These are phyloP conservation scores for Chaetodon auriga DNA, from an alignment of 2,113 vertebrate genomes.

Conservation along the genomic window DNA sequence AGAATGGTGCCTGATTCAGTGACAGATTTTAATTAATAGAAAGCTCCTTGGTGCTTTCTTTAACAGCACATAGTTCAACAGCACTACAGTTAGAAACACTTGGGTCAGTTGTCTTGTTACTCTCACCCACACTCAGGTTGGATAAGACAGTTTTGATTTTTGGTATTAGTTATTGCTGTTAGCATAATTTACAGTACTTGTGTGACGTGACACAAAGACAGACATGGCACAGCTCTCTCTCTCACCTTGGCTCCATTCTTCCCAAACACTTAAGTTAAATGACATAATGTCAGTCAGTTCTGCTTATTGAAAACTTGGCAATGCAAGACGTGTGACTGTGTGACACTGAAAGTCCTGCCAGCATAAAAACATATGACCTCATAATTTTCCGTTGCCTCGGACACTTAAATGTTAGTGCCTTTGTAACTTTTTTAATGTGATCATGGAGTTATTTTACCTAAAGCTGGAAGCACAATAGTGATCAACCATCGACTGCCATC, in stretches of 20 bases:
- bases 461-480: too few relatives aligned
- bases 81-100: neutral
- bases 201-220: neutral
- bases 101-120: neutral
- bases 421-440: neutral
- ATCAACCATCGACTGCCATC: too few relatives aligned
- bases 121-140: neutral
- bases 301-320: neutral
- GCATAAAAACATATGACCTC: neutral
- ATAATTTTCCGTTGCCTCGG: neutral
- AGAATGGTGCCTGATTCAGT: neutral
- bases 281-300: neutral
- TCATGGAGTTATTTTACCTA: neutral
- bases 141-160: neutral
- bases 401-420: neutral
- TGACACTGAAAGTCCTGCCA: neutral
- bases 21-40: slow-evolving; percentile 15
- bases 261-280: neutral
- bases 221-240: neutral
- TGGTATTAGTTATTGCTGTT: neutral
- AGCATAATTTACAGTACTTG: too few relatives aligned
- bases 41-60: neutral
- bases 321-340: neutral
- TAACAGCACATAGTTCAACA: neutral
- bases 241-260: neutral